Evolutionary conservation across 2,888 invertebrate species (phyloP).

Genomic region (Cantharis lateralis): DNA sequence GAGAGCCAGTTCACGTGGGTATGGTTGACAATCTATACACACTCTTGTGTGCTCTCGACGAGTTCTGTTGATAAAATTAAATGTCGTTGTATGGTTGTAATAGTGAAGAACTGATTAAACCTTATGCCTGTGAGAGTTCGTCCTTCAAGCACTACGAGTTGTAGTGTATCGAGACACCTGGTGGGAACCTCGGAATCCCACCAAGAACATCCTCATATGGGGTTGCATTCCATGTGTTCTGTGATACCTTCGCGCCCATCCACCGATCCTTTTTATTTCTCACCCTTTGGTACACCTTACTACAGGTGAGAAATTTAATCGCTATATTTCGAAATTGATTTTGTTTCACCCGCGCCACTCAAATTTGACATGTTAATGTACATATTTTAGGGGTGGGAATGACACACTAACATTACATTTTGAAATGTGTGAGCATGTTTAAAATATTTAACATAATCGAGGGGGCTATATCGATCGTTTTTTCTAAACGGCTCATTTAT

Average conservation of each 20-base stretch:
- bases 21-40: conserved; percentile 64
- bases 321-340: background rate
- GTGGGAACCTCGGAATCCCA: conserved; percentile 52
- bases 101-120: conserved; percentile 16
- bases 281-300: conserved; percentile 63
- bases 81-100: conserved; percentile 28
- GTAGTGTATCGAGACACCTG: conserved; percentile 50
- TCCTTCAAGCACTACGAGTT: conserved; percentile 50
- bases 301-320: conserved; percentile 57
- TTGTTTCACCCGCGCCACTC: background rate
- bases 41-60: conserved; percentile 31
- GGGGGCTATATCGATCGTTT: background rate
- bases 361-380: background rate
- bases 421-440: background rate
- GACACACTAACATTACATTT: background rate
- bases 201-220: conserved; percentile 45
- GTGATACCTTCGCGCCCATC: conserved; percentile 54
- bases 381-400: background rate
- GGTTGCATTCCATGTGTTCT: conserved; percentile 53
- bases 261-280: conserved; percentile 64
- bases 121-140: conserved; percentile 40
- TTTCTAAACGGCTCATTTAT: background rate
- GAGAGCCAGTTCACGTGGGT: conserved; percentile 62
- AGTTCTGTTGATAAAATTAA: conserved; percentile 15
- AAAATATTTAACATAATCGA: background rate